phyloP scores from a whole-genome alignment of 2,113 vertebrate species.

The Campylomormyrus numenius region DNA sequence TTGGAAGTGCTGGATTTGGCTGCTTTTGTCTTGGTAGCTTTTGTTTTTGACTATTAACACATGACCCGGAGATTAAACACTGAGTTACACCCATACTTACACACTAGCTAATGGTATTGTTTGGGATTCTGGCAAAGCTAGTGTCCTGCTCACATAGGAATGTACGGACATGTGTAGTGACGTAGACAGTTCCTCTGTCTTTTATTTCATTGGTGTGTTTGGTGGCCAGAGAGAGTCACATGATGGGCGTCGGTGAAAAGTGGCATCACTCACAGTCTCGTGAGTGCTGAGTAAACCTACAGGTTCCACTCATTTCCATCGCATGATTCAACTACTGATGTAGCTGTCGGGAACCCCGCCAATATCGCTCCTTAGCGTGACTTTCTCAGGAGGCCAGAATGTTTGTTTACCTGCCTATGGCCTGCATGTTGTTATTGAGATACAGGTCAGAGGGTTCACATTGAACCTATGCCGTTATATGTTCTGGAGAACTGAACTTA shows the following conservation, averaged over 20 bases:
- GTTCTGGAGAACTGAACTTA: background rate
- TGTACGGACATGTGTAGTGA: background rate
- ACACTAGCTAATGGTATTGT: background rate
- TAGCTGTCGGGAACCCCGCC: no score
- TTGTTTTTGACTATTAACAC: background rate
- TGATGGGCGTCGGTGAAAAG: background rate
- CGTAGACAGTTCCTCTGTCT: background rate
- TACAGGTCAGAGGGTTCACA: slow-evolving; percentile 11
- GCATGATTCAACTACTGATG: background rate
- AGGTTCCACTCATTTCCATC: background rate
- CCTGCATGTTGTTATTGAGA: background rate
- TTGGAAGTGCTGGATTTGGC: background rate
- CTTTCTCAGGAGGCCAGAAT: background rate
- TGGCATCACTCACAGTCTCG: background rate
- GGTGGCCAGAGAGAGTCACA: background rate
- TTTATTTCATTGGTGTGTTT: background rate
- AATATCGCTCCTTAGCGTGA: background rate
- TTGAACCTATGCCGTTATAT: background rate
- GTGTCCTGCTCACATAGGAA: background rate
- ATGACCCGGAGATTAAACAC: background rate
- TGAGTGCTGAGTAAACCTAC: background rate
- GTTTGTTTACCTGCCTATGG: background rate
- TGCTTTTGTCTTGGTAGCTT: background rate
- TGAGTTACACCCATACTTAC: background rate
- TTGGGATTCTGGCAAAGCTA: background rate